These are phyloP conservation scores for Actinopyga echinites DNA, from an alignment of 53 echinoderm and acorn worm genomes.

Conservation along the genomic window DNA sequence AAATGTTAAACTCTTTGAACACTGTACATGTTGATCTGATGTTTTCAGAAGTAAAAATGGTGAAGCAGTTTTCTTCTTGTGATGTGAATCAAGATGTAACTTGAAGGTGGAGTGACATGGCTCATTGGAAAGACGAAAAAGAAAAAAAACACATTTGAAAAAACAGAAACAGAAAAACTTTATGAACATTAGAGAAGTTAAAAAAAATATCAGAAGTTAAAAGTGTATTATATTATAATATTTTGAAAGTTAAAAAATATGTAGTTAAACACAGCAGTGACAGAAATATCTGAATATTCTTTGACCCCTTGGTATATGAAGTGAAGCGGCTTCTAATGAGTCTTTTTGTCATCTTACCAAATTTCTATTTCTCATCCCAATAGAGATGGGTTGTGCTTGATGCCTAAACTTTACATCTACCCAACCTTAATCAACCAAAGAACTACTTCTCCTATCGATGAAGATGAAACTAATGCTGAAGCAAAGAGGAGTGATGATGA, in stretches of 20 bases:
- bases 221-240: no score
- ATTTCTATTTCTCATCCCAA: neutral
- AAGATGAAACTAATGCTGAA: slow-evolving; percentile 25
- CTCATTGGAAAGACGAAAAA: no score
- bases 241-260: neutral
- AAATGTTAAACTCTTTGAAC: no score
- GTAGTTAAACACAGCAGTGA: no score
- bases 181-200: neutral
- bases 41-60: no score
- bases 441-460: slow-evolving; percentile 19
- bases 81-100: no score
- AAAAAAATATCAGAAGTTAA: neutral
- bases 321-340: neutral
- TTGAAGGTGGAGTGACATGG: no score
- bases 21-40: no score
- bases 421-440: slow-evolving; percentile 54
- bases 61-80: no score
- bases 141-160: neutral
- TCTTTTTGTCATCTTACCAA: neutral
- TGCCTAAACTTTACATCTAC: slow-evolving; percentile 90
- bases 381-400: slow-evolving; percentile 63
- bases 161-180: neutral
- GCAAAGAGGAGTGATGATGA: neutral
- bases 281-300: neutral
- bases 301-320: neutral